phyloP scores from a whole-genome alignment of 1,140 invertebrate species.

The Orchesella cincta region DNA sequence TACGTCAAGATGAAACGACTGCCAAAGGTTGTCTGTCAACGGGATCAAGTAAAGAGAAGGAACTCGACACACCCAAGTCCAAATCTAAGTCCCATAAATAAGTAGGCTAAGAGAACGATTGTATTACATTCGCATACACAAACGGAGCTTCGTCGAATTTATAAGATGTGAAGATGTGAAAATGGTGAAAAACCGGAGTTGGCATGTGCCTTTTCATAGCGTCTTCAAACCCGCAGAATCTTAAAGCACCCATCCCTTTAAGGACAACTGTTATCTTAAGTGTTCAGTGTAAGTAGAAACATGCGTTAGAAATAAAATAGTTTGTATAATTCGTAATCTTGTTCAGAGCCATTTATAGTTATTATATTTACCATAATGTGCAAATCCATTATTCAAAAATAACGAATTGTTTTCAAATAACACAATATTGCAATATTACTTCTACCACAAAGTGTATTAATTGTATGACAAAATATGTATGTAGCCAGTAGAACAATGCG shows the following conservation, averaged over 20 bases:
- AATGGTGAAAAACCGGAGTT: background rate
- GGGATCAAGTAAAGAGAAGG: slow-evolving; percentile 17
- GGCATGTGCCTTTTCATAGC: background rate
- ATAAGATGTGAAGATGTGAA: background rate
- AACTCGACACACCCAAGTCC: background rate
- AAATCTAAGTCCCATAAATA: slow-evolving; percentile 20
- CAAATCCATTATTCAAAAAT: no score
- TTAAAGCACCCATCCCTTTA: background rate
- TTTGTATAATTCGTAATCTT: no score
- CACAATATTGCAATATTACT: no score
- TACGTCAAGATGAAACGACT: slow-evolving; percentile 43
- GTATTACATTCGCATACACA: background rate
- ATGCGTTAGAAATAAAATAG: no score
- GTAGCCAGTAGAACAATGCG: no score
- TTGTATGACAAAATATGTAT: no score
- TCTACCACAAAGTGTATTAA: no score
- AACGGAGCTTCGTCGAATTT: background rate
- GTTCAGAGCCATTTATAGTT: no score
- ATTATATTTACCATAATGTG: no score
- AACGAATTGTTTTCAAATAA: no score
- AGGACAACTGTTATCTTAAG: slow-evolving; percentile 3
- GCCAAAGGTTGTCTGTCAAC: slow-evolving; percentile 22
- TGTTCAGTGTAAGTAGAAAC: slow-evolving; percentile 4
- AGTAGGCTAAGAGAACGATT: no score
- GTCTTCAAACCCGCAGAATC: background rate